phyloP scores from a whole-genome alignment of 1,140 invertebrate genomes.

The Stegodyphus dumicola region DNA sequence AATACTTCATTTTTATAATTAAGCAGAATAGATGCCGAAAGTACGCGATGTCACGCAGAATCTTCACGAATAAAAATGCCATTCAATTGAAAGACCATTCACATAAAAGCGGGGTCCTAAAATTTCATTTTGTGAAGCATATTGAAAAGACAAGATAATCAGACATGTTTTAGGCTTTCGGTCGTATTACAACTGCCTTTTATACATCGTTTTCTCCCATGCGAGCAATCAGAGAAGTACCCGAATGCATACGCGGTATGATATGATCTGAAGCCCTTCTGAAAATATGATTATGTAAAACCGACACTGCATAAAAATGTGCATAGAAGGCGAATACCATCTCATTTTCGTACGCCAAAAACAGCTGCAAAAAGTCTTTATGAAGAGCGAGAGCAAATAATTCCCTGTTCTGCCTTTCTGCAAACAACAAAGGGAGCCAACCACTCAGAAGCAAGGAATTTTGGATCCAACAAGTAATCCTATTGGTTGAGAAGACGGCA shows the following conservation, averaged over 20 bases:
- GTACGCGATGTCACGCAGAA: too few species aligned
- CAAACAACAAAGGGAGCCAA: slow-evolving; percentile 45
- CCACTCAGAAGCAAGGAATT: slow-evolving; percentile 5
- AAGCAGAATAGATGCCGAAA: too few species aligned
- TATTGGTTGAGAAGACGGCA: slow-evolving; percentile 34
- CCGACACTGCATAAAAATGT: not conserved
- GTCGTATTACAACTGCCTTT: too few species aligned
- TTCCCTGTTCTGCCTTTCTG: slow-evolving; percentile 17
- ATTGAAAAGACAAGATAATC: too few species aligned
- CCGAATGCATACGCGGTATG: not conserved
- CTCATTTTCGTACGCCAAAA: slow-evolving; percentile 51
- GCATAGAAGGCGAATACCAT: slow-evolving; percentile 10
- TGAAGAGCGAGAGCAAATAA: slow-evolving; percentile 10
- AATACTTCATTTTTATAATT: too few species aligned
- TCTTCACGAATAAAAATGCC: too few species aligned
- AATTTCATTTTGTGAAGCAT: too few species aligned
- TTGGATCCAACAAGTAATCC: slow-evolving; percentile 40
- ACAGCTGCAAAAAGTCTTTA: slow-evolving; percentile 51
- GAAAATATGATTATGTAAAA: slow-evolving; percentile 58
- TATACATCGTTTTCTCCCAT: too few species aligned
- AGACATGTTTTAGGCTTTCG: too few species aligned
- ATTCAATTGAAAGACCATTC: too few species aligned
- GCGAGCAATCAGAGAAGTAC: not conserved
- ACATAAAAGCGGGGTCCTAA: too few species aligned
- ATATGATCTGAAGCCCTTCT: slow-evolving; percentile 21